phyloP scores from a whole-genome alignment of 2,888 invertebrate species.

The Elysia crispata region DNA sequence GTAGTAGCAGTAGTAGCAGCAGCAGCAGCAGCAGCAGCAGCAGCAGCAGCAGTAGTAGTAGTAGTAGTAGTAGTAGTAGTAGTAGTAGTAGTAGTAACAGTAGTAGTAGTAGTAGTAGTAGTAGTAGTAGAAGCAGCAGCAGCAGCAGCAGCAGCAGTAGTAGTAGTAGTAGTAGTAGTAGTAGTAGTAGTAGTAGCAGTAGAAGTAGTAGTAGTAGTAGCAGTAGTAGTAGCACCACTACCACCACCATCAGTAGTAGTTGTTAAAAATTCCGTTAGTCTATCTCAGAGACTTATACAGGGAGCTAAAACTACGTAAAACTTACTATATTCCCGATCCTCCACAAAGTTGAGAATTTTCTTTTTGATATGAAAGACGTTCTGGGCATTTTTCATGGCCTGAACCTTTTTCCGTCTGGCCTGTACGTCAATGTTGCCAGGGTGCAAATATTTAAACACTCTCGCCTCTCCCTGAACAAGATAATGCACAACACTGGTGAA shows the following conservation, averaged over 20 bases:
- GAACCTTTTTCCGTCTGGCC: conserved; percentile 65
- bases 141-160: not conserved
- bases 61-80: no score
- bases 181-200: conserved; percentile 16
- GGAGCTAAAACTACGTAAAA: not conserved
- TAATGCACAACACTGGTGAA: no score
- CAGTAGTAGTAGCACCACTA: not conserved
- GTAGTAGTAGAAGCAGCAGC: not conserved
- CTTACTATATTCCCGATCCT: conserved; percentile 64
- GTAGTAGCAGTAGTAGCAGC: conserved; percentile 3
- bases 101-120: conserved; percentile 3
- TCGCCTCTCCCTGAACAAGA: conserved; percentile 73
- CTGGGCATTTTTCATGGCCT: conserved; percentile 63
- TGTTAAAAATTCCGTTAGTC: no score
- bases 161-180: conserved; percentile 17
- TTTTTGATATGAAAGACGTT: conserved; percentile 64
- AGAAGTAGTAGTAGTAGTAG: not conserved
- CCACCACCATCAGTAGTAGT: no score
- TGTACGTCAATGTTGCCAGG: conserved; percentile 65
- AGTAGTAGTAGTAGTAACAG: no score
- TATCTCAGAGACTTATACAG: no score
- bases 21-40: not conserved
- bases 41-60: no score
- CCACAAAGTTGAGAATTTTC: conserved; percentile 70
- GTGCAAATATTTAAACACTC: conserved; percentile 68